phyloP scores from a whole-genome alignment of 1,140 invertebrate species.

The Drosophila equinoxialis region DNA sequence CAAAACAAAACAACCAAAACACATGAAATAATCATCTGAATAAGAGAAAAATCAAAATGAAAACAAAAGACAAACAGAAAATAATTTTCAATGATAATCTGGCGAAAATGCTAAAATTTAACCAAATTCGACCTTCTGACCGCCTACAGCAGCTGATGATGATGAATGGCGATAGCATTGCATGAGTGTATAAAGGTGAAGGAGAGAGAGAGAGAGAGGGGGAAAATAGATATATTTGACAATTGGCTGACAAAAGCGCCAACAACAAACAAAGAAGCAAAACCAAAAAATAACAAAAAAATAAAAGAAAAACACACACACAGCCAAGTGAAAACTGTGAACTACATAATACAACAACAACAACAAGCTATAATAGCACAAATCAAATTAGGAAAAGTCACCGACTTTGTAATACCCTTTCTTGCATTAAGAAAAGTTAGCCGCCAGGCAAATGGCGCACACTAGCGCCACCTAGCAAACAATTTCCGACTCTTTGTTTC shows the following conservation, averaged over 20 bases:
- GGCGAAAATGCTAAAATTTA: constrained; percentile 23
- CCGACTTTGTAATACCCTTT: constrained; percentile 3
- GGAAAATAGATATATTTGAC: constrained; percentile 33
- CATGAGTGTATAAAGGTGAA: constrained; percentile 6
- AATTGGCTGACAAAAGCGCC: constrained; percentile 55
- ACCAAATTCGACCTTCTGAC: constrained; percentile 46
- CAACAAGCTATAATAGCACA: constrained; percentile 36
- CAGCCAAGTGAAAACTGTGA: constrained; percentile 20
- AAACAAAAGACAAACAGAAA: constrained; percentile 25
- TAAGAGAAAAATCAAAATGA: constrained; percentile 9
- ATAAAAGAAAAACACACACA: background rate
- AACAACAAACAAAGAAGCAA: constrained; percentile 46
- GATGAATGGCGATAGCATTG: constrained; percentile 21
- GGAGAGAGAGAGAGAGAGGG: background rate
- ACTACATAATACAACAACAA: constrained; percentile 29
- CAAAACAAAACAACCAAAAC: constrained; percentile 25
- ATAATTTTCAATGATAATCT: constrained; percentile 42
- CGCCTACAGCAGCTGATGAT: constrained; percentile 41
- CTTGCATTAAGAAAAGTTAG: background rate
- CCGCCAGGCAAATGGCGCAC: background rate
- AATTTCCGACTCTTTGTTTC: background rate
- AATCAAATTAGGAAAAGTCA: constrained; percentile 15
- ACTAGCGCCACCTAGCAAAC: constrained; percentile 1
- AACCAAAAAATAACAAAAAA: constrained; percentile 23
- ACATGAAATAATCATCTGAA: background rate